phyloP scores from a whole-genome alignment of 2,113 vertebrate species.

The Hymenochirus boettgeri region DNA sequence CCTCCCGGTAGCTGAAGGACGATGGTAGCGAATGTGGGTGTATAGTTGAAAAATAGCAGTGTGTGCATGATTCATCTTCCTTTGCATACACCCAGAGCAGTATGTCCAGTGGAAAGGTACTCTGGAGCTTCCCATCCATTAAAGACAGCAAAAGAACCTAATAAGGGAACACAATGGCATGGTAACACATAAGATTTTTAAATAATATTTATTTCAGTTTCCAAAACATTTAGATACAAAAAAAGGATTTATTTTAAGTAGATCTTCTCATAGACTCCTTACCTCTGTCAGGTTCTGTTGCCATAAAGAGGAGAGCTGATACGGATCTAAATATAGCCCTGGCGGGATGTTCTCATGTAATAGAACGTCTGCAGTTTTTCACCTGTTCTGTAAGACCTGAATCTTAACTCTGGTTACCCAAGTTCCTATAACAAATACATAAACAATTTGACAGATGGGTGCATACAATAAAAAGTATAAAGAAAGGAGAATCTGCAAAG shows the following conservation, averaged over 20 bases:
- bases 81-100: slow-evolving; percentile 65
- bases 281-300: slow-evolving; percentile 75
- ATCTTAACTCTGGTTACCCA: slow-evolving; percentile 67
- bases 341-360: slow-evolving; percentile 65
- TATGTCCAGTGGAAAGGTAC: slow-evolving; percentile 64
- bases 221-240: no score
- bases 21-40: slow-evolving; percentile 86
- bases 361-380: slow-evolving; percentile 58
- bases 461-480: no score
- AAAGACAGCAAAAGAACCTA: slow-evolving; percentile 69
- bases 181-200: not conserved
- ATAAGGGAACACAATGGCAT: not conserved
- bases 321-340: slow-evolving; percentile 82
- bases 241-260: not conserved
- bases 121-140: slow-evolving; percentile 76
- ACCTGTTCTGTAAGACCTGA: slow-evolving; percentile 44
- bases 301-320: slow-evolving; percentile 73
- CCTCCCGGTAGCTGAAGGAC: slow-evolving; percentile 51
- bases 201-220: not conserved
- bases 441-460: no score
- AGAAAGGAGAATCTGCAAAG: no score
- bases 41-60: slow-evolving; percentile 57
- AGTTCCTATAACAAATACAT: slow-evolving; percentile 60
- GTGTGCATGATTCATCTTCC: slow-evolving; percentile 42
- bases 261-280: slow-evolving; percentile 2